These are phyloP conservation scores for Antechinus stuartii DNA, from an alignment of 2,113 vertebrate species.

Conservation along the genomic window DNA sequence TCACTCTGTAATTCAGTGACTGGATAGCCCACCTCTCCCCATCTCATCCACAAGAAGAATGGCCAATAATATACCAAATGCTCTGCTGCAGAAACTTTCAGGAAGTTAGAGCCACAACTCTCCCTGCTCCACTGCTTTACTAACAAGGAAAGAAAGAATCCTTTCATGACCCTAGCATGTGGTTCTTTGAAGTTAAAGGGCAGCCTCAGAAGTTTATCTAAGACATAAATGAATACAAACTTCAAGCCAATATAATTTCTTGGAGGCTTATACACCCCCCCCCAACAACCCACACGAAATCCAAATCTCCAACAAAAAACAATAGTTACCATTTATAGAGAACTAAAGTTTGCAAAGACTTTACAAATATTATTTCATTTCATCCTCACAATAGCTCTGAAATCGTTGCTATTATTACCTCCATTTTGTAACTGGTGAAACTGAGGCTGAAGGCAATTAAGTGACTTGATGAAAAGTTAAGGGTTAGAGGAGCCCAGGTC, in stretches of 20 bases:
- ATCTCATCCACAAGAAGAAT: neutral
- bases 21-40: neutral
- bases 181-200: neutral
- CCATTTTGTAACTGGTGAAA: neutral
- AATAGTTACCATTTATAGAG: neutral
- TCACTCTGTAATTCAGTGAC: too few species aligned
- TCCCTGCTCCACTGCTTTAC: neutral
- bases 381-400: too few species aligned
- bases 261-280: too few species aligned
- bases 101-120: neutral
- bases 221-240: too few species aligned
- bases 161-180: neutral
- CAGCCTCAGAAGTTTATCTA: neutral
- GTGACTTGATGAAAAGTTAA: too few species aligned
- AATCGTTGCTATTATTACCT: too few species aligned
- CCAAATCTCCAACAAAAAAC: neutral
- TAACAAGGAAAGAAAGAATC: neutral
- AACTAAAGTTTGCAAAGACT: too few species aligned
- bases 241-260: too few species aligned
- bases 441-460: neutral
- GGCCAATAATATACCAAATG: neutral
- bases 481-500: neutral
- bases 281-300: neutral
- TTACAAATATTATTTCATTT: neutral
- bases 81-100: neutral